Base-by-base conservation (phyloP, 2,113 vertebrate genomes). In the Crocuta crocuta region DNA sequence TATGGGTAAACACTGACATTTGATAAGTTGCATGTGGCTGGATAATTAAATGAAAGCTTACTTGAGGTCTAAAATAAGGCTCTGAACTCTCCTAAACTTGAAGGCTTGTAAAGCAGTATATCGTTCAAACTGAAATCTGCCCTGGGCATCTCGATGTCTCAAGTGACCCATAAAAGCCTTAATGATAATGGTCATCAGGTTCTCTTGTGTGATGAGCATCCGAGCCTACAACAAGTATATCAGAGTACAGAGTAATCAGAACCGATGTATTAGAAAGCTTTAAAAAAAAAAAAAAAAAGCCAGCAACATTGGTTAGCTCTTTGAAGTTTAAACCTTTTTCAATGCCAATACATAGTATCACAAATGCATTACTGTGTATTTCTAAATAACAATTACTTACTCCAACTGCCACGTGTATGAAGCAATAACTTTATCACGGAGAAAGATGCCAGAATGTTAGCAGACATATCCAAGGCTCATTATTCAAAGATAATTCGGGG, bases 61-160 rank as follows among this genome's bases (percentile, higher is more conserved):
- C 99, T 99, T 99, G 92, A 99, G 99, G 98, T 99, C 99, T 97
- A 99, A 99, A 95, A 99, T 99, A 97, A 99, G 99, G 97, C 99
- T 99, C 98, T 99, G 99, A 83, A 99, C 99, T 71, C 99, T 99
- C 50, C 99, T 99, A 79, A 99, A 99, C 98, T 99, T 99, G 98
- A 99, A 99, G 98, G 99, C 99, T 97, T 99, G 99, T 95, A 99
- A 99, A 45, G 99, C 99, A 0, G 99, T 99, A 97, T 99, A 99
- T 93, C 99, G 99, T 98, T 99, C 99, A 83, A 99, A 99, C 98
- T 99, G 99, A 99, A 99, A 99, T 50, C 99, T 99, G 50, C 99
- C 99, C 97, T 99, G 99, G 73, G 99, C 96, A 98, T 99, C 99
- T 97, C 99, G 98, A 97, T 99, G 99, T 79, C 99, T 99, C 80